A percentile compares a stretch with the other conserved stretches of the same genome.
These are phyloP conservation scores for Manis pentadactyla DNA, from an alignment of 2,797 vertebrate genomes.

Conservation along the genomic window DNA sequence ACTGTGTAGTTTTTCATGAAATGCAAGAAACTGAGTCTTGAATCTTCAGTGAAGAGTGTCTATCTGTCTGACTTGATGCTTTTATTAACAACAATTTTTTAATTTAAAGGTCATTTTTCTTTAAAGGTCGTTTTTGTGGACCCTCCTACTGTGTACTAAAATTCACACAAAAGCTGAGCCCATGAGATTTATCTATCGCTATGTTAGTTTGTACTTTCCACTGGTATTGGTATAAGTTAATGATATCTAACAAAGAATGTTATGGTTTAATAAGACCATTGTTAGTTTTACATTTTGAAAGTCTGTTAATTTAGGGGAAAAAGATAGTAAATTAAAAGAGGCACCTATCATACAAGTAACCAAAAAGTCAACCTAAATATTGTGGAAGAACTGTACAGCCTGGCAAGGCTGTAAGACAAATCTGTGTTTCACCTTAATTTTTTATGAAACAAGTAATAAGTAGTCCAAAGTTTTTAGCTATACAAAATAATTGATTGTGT, in stretches of 20 bases:
- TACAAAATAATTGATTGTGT: background rate
- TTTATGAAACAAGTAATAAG: background rate
- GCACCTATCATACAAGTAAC: background rate
- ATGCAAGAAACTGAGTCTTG: background rate
- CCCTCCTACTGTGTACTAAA: background rate
- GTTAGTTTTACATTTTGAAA: background rate
- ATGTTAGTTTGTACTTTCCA: background rate
- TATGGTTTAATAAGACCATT: background rate
- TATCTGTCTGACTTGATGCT: slow-evolving; percentile 1
- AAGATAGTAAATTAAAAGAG: background rate
- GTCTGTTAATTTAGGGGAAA: background rate
- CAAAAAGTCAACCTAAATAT: background rate
- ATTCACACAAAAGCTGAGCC: background rate
- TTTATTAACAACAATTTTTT: background rate
- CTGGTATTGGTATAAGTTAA: background rate
- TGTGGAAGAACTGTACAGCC: background rate
- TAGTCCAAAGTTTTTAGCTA: background rate
- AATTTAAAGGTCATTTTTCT: background rate
- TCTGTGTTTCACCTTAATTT: background rate
- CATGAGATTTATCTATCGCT: background rate
- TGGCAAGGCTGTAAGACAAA: background rate
- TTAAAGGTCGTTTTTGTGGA: background rate
- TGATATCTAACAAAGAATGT: background rate
- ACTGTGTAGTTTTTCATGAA: background rate
- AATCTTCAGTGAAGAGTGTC: background rate